Conservation (phyloP, 2,888 invertebrate species). For the Ormyrus rosae region DNA sequence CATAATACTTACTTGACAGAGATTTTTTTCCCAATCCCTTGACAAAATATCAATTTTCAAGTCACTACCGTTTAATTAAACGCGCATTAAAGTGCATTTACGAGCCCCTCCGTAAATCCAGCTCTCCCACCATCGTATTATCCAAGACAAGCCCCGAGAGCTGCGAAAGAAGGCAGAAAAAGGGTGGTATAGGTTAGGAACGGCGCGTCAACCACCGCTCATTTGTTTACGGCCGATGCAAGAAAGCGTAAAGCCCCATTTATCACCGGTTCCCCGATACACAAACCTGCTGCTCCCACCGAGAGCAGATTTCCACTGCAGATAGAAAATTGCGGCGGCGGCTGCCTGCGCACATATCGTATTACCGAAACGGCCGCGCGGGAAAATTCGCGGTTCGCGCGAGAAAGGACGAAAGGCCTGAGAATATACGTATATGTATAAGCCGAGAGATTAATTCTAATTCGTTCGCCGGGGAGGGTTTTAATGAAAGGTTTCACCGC, state of each 20-base stretch:
- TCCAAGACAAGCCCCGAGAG: neutral
- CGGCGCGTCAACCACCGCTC: neutral
- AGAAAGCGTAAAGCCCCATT: slow-evolving; percentile 30
- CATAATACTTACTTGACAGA: too few relatives aligned
- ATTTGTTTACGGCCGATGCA: slow-evolving; percentile 27
- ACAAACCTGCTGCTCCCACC: neutral
- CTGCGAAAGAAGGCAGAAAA: neutral
- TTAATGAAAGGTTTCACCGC: slow-evolving; percentile 48
- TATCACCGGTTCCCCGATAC: slow-evolving; percentile 24
- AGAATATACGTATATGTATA: neutral
- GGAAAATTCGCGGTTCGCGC: slow-evolving; percentile 12
- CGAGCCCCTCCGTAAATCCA: too few relatives aligned
- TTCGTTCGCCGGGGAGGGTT: slow-evolving; percentile 17
- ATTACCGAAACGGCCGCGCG: slow-evolving; percentile 12
- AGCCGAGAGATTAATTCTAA: slow-evolving; percentile 43
- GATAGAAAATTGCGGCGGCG: slow-evolving; percentile 5
- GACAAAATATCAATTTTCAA: too few relatives aligned
- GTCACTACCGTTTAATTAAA: too few relatives aligned
- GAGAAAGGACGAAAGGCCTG: neutral
- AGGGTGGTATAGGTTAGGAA: neutral
- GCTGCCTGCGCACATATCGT: neutral
- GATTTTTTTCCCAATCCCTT: too few relatives aligned
- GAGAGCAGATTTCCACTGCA: neutral
- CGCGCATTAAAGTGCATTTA: too few relatives aligned
- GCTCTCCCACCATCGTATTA: too few relatives aligned